A percentile compares a stretch with the other conserved stretches of the same genome.
Conservation (phyloP, 2,888 invertebrate species). For the Drepana falcataria region DNA sequence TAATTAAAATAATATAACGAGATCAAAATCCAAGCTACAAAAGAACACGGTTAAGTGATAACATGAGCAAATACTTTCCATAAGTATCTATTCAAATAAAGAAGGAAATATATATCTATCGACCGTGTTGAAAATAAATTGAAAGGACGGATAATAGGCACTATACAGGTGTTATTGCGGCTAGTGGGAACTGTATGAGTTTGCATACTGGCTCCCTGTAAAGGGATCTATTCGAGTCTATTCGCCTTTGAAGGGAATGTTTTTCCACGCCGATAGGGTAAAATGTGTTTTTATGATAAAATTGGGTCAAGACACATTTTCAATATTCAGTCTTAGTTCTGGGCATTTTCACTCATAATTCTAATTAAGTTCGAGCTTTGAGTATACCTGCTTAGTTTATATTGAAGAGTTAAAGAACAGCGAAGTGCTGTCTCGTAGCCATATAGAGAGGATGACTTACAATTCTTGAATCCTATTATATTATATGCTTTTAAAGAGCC, state of each 20-base stretch:
- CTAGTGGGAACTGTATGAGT: constrained; percentile 8
- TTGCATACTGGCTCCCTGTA: constrained; percentile 11
- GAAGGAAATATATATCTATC: no score
- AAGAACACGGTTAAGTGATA: no score
- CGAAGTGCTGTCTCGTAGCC: no score
- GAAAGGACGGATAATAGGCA: background rate
- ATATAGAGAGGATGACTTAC: no score
- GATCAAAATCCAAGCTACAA: no score
- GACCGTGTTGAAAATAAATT: background rate
- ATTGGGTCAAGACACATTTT: constrained; percentile 6
- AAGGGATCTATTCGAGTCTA: constrained; percentile 8
- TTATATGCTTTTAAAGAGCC: no score
- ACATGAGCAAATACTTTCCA: background rate
- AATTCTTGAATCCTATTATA: no score
- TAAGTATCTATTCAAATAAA: background rate
- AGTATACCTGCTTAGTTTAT: no score
- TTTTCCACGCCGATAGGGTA: constrained; percentile 12
- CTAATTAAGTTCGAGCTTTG: no score
- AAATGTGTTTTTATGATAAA: constrained; percentile 2
- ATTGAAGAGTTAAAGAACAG: no score
- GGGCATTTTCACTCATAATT: background rate
- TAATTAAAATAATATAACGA: no score
- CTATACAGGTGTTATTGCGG: constrained; percentile 1
- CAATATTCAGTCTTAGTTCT: constrained; percentile 7
- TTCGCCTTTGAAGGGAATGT: constrained; percentile 14